Conservation (phyloP, 1,140 invertebrate species). For the Coelopa frigida region DNA sequence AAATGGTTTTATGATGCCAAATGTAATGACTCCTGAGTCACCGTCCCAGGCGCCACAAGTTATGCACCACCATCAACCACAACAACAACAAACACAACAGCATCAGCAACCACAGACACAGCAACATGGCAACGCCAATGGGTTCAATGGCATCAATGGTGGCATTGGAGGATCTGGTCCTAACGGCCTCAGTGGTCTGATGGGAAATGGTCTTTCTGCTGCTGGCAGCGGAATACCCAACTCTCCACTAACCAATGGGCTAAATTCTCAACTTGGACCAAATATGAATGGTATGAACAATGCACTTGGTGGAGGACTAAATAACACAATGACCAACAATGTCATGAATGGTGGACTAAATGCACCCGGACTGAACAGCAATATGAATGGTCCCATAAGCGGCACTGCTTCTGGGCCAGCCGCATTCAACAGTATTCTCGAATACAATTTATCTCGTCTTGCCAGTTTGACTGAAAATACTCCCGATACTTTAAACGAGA, state of each 20-base stretch:
- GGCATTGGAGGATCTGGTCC: background rate
- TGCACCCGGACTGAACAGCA: background rate
- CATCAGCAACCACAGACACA: slow-evolving; percentile 10
- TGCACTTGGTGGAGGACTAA: slow-evolving; percentile 1
- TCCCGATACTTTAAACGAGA: slow-evolving; percentile 42
- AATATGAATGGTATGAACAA: slow-evolving; percentile 5
- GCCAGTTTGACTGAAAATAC: slow-evolving; percentile 67
- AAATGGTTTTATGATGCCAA: slow-evolving; percentile 47
- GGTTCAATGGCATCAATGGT: slow-evolving; percentile 6
- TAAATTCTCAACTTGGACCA: background rate
- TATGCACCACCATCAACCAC: slow-evolving; percentile 46
- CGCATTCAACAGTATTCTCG: slow-evolving; percentile 57
- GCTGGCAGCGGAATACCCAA: background rate
- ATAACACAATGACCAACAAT: no score
- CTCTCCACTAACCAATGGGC: background rate
- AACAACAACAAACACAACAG: slow-evolving; percentile 30
- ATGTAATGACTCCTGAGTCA: slow-evolving; percentile 43
- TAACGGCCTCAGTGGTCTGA: slow-evolving; percentile 2
- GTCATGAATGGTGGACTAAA: slow-evolving; percentile 7
- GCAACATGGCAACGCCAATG: slow-evolving; percentile 7
- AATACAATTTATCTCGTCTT: slow-evolving; percentile 75
- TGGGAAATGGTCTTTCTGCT: background rate
- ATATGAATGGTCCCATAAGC: slow-evolving; percentile 1
- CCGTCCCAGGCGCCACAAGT: slow-evolving; percentile 25
- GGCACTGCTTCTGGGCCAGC: slow-evolving; percentile 6